Conservation (phyloP, 2,888 invertebrate species). For the Agrotis ipsilon region DNA sequence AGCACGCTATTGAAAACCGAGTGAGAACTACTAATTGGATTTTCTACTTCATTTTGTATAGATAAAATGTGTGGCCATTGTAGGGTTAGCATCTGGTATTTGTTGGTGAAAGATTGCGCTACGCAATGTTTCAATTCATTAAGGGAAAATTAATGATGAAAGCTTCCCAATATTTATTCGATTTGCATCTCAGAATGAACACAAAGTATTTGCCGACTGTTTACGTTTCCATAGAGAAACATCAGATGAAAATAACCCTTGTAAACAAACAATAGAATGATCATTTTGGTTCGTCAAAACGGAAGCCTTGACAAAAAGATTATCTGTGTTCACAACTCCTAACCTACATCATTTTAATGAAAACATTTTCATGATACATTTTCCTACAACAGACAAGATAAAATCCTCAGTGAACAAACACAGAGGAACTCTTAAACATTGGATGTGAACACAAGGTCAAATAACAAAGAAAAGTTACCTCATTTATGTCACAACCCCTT, state of each 20-base stretch:
- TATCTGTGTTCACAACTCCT: conserved; percentile 3
- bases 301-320: conserved; percentile 1
- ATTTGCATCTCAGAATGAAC: conserved; percentile 30
- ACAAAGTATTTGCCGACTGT: conserved; percentile 25
- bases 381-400: conserved; percentile 35
- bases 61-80: conserved; percentile 58
- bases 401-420: conserved; percentile 51
- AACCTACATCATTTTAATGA: conserved; percentile 43
- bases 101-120: conserved; percentile 26
- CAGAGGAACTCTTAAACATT: conserved; percentile 46
- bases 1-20: conserved; percentile 75
- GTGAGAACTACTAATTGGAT: conserved; percentile 79
- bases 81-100: conserved; percentile 34
- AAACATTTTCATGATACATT: conserved; percentile 22
- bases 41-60: conserved; percentile 75
- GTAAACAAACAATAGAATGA: not conserved
- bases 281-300: not conserved
- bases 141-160: conserved; percentile 42
- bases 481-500: conserved; percentile 63
- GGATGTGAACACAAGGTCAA: conserved; percentile 57
- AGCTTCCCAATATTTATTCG: conserved; percentile 46
- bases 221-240: not conserved
- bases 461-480: conserved; percentile 59
- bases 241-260: not conserved
- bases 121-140: conserved; percentile 51